phyloP scores from a whole-genome alignment of 2,888 invertebrate genomes.

The Diplolepis rosae region DNA sequence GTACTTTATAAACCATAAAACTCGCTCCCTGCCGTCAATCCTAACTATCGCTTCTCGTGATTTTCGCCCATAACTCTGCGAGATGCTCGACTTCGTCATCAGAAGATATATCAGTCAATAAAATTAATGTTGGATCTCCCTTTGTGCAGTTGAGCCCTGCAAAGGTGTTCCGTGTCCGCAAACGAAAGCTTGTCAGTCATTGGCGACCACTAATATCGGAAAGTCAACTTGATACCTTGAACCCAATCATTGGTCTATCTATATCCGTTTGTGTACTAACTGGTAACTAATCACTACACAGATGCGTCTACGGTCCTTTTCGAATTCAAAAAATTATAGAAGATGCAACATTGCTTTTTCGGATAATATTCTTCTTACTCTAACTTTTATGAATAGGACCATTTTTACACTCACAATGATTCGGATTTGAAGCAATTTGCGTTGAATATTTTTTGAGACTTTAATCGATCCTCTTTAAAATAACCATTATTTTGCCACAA shows the following conservation, averaged over 20 bases:
- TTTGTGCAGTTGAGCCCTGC: background rate
- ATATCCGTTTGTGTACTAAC: conserved; percentile 52
- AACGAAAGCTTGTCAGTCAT: conserved; percentile 5
- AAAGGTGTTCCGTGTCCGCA: background rate
- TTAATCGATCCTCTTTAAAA: background rate
- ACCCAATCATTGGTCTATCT: conserved; percentile 51
- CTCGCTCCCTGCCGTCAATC: conserved; percentile 45
- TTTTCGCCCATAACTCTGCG: conserved; percentile 48
- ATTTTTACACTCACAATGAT: too few relatives aligned
- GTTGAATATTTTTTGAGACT: background rate
- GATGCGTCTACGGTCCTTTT: too few relatives aligned
- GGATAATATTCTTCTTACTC: too few relatives aligned
- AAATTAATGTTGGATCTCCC: background rate
- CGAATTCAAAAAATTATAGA: too few relatives aligned
- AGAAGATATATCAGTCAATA: conserved; percentile 7
- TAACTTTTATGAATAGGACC: too few relatives aligned
- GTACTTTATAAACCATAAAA: conserved; percentile 59
- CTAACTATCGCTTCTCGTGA: conserved; percentile 37
- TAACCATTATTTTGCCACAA: background rate
- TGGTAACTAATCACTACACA: too few relatives aligned
- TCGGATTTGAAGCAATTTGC: too few relatives aligned
- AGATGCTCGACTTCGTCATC: conserved; percentile 37
- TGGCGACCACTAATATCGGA: conserved; percentile 13
- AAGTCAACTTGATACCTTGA: conserved; percentile 41
- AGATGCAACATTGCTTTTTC: too few relatives aligned